Base-by-base conservation (phyloP, 2,113 vertebrate species). In the Phrynosoma blainvillii region DNA sequence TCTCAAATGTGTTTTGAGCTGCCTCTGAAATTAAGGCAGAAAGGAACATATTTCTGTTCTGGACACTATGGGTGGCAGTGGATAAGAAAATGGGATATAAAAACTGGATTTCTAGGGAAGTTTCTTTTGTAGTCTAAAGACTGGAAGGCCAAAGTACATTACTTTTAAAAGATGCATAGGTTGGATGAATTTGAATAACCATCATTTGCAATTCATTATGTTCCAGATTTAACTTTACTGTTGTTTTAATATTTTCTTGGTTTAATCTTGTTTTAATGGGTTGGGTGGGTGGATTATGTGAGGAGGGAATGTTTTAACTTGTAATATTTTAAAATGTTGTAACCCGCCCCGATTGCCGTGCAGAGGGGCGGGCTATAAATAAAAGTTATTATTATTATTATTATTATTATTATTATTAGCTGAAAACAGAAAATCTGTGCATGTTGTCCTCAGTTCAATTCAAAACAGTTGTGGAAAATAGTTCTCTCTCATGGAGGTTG, bases 1-100 rank as follows among this genome's bases (percentile, higher is more conserved):
- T 88, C 90, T 93, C 84, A 4, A 94, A 91, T 59, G 36, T 92
- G 92, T 91, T 92, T 93, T 93, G 80, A 78, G 74, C 88, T 90
- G 92, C 3, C 40, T 66, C 59, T 79, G 59, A 93, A 95, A 87
- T 91, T 92, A 93, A 94, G 86, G 75, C 94, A 94, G 94, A 93
- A 95, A 92, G 92, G 91, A 91, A 70, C 32, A 21, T 80, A 59
- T 88, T 94, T 94, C 94, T 94, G 93, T 77, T 82, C 30, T 77
- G 80, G 62, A 56, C 74, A 68, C 77, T 88, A 25, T 92, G 92
- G 92, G 90, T 90, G 92, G 83, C 77, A 68, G 78, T 71, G 87
- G 75, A 2, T 76, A 87, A 81, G 47, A 71, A 30, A 79, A 74
- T 59, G 32, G 36, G 62, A 73, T 77, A 20, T 30, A 68, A 27